Evolutionary conservation across 23 tunicate species (phyloP).

Genomic region (Phallusia fumigata): DNA sequence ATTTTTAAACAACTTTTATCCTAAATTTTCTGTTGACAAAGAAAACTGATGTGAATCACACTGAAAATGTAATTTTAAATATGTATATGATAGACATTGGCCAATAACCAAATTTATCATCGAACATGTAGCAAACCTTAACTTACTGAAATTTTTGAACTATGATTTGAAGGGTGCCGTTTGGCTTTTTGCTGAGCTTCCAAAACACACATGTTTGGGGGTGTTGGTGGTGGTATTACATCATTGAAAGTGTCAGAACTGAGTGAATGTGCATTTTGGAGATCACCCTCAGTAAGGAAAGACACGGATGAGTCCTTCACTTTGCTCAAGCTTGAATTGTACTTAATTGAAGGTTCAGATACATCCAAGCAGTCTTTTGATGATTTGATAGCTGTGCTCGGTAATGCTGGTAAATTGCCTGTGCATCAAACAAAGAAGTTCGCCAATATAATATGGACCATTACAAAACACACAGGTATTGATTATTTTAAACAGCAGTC

Average conservation of each 20-base stretch:
- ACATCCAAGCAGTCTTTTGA: slow-evolving; percentile 10
- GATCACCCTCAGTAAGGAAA: neutral
- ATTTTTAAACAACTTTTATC: no score
- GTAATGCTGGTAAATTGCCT: neutral
- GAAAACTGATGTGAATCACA: no score
- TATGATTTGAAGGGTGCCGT: neutral
- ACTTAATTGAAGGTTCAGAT: neutral
- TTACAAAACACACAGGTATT: no score
- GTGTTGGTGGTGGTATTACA: slow-evolving; percentile 4
- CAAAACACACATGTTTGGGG: neutral
- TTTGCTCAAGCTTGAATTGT: neutral
- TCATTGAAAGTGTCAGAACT: neutral
- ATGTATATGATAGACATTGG: no score
- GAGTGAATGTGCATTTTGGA: neutral
- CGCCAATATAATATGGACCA: no score
- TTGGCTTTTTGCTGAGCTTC: neutral
- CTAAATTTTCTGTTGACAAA: no score
- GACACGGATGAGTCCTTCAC: neutral
- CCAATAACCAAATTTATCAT: no score
- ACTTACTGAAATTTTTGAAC: neutral
- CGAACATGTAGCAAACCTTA: no score
- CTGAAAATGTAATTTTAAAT: no score
- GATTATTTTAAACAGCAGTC: no score
- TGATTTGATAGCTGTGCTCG: neutral
- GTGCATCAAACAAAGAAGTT: neutral